Base-by-base conservation (phyloP, 2,113 vertebrate genomes). In the Ctenodactylus gundi region DNA sequence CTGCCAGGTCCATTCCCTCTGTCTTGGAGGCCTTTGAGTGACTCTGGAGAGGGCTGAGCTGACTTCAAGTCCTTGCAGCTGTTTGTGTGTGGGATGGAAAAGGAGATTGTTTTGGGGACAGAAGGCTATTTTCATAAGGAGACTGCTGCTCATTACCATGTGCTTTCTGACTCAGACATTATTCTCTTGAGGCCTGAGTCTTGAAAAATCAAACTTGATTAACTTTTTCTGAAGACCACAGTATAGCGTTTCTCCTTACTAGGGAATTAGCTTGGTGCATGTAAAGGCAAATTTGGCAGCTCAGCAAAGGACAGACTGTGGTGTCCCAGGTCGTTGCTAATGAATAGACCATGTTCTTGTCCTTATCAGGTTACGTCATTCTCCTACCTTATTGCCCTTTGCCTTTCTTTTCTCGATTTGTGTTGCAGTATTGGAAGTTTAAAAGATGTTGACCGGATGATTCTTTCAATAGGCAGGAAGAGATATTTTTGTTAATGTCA, bases 401-500 rank as follows among this genome's bases (percentile, higher is more conserved):
- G 68, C 21, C 7, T 21, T n/a, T 9, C 7, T 14, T 27, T 7
- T 29, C 17, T 3, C 14, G 11, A 60, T 91, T 92, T 80, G 65
- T 41, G 13, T 64, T 87, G 44, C 23, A 29, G 3, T 93, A 67
- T 81, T 49, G 44, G 76, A 81, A 53, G 51, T 77, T 94, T 93
- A 53, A 85, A 77, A 73, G n/a, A 72, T 75, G 34, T 84, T 96
- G 67, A 49, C 34, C 62, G 6, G 13, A 3, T 83, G 78, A 36
- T 27, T 65, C 87, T 81, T 91, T 93, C 15, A 77, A 13, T 15
- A 88, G 64, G 36, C 46, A 75, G 11, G 36, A n/a, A 29, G 58
- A 92, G 25, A 49, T 94, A 12, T 20, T 75, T 75, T 75, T 94
- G 85, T 90, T 41, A n/a, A 39, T 80, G 72, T 91, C 84, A 83